Conservation (phyloP, 2,888 invertebrate genomes). For the Aphidoletes aphidimyza region DNA sequence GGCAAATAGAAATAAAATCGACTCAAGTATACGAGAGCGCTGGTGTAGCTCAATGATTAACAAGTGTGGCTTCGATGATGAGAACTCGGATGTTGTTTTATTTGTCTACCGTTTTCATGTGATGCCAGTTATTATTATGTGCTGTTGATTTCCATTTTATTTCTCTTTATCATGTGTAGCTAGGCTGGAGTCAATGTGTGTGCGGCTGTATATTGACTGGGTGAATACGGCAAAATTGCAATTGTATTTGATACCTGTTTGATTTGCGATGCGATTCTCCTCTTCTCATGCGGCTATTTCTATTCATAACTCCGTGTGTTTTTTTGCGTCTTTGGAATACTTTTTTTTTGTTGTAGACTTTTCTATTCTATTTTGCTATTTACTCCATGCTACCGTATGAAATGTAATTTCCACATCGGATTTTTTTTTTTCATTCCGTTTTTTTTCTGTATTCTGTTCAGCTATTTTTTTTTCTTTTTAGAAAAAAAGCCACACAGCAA, state of each 20-base stretch:
- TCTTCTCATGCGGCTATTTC: neutral
- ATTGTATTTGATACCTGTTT: neutral
- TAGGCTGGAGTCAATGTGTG: no score
- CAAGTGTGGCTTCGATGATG: conserved; percentile 21
- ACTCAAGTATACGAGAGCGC: neutral
- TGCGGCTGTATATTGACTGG: neutral
- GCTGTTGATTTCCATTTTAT: conserved; percentile 45
- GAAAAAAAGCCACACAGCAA: neutral
- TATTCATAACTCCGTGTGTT: neutral
- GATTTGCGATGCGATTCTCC: neutral
- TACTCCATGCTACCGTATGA: neutral
- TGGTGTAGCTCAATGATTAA: neutral
- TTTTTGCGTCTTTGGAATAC: neutral
- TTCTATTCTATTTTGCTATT: conserved; percentile 11
- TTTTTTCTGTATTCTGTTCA: neutral
- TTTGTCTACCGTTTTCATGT: neutral
- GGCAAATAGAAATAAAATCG: neutral
- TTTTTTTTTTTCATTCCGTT: neutral
- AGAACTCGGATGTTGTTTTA: conserved; percentile 34
- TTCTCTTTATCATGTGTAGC: neutral
- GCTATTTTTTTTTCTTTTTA: neutral
- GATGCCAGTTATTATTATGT: conserved; percentile 31
- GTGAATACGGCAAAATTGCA: neutral
- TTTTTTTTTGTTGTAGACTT: neutral
- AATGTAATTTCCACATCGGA: neutral